phyloP scores from a whole-genome alignment of 2,888 invertebrate species.

The Omphaloscelis lunosa region DNA sequence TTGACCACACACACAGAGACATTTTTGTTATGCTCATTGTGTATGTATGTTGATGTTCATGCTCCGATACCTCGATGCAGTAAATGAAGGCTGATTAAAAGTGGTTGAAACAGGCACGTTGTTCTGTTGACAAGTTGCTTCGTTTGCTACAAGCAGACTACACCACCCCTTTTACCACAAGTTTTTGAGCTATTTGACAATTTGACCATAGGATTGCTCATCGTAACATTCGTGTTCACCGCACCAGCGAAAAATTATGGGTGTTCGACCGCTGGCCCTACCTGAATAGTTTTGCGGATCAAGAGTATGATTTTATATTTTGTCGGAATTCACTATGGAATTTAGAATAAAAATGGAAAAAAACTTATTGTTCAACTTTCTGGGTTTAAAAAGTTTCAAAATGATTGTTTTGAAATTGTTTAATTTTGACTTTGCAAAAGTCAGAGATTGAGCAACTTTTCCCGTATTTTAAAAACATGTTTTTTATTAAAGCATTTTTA shows the following conservation, averaged over 20 bases:
- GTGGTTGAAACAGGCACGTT: neutral
- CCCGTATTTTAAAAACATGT: conserved; percentile 14
- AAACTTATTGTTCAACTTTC: conserved; percentile 28
- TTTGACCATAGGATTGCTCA: neutral
- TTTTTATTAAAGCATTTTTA: conserved; percentile 21
- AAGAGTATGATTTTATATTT: conserved; percentile 5
- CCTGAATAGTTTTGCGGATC: neutral
- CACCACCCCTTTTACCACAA: neutral
- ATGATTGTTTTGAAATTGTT: conserved; percentile 30
- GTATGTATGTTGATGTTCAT: neutral
- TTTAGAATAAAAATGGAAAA: conserved; percentile 6
- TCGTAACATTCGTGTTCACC: neutral
- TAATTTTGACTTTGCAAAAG: conserved; percentile 16
- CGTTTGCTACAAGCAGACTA: neutral
- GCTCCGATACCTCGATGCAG: neutral
- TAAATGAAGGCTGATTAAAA: conserved; percentile 3
- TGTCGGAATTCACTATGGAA: neutral
- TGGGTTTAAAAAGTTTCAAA: conserved; percentile 28
- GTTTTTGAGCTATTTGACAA: neutral
- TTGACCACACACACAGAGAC: neutral
- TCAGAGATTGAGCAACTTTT: conserved; percentile 30
- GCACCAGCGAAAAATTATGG: neutral
- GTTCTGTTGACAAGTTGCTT: conserved; percentile 7
- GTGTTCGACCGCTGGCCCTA: neutral
- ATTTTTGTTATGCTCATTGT: neutral